phyloP scores from a whole-genome alignment of 2,888 invertebrate genomes.

The Calephelis perditalis region DNA sequence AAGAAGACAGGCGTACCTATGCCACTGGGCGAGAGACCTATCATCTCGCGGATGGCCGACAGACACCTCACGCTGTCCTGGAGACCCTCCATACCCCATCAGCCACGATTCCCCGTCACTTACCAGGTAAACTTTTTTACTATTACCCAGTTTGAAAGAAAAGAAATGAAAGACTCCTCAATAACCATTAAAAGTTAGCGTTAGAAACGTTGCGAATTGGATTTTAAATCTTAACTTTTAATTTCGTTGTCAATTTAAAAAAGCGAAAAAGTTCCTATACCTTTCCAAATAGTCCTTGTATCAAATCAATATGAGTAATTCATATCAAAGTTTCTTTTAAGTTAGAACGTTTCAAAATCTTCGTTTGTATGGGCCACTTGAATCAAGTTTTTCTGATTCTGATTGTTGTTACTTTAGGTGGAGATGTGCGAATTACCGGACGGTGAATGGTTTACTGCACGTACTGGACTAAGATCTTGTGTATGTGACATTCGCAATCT shows the following conservation, averaged over 20 bases:
- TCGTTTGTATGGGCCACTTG: too few species aligned
- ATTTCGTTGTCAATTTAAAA: too few species aligned
- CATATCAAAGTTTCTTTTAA: too few species aligned
- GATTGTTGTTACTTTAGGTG: constrained; percentile 51
- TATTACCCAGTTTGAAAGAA: too few species aligned
- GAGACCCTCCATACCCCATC: constrained; percentile 94
- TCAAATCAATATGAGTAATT: too few species aligned
- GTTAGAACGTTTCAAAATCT: too few species aligned
- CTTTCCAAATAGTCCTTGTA: too few species aligned
- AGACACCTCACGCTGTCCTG: constrained; percentile 93
- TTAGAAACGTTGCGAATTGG: too few species aligned
- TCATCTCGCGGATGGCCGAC: constrained; percentile 95
- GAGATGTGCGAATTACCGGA: constrained; percentile 96
- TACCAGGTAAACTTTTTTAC: constrained; percentile 82
- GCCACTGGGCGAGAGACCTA: constrained; percentile 93
- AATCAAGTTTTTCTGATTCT: neutral
- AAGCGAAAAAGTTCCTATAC: too few species aligned
- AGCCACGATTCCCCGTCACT: constrained; percentile 92
- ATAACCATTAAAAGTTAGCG: too few species aligned
- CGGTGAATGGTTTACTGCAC: constrained; percentile 94
- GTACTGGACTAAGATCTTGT: constrained; percentile 91
- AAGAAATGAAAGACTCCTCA: too few species aligned
- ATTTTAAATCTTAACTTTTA: too few species aligned
- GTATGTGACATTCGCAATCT: constrained; percentile 93
- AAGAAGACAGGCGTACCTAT: constrained; percentile 90